phyloP scores from a whole-genome alignment of 2,113 vertebrate genomes.

The Sigmodon hispidus region DNA sequence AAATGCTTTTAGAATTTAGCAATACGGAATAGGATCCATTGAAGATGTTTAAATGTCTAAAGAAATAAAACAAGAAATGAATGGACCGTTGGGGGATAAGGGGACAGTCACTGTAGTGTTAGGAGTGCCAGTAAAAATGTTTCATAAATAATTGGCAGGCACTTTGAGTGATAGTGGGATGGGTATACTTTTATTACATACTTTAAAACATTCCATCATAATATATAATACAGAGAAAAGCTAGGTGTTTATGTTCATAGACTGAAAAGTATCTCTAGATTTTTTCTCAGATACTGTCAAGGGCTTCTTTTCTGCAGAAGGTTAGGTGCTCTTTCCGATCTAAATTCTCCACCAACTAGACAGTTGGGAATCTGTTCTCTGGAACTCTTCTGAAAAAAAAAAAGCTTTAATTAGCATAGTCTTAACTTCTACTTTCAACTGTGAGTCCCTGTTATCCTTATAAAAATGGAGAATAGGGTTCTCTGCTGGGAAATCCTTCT shows the following conservation, averaged over 20 bases:
- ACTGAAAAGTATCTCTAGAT: rapidly evolving
- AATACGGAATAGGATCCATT: too few species aligned
- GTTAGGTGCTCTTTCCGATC: background rate
- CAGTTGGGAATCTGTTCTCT: background rate
- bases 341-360: background rate
- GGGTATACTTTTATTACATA: background rate
- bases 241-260: background rate
- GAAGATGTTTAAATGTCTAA: background rate
- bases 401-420: background rate
- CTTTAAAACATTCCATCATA: background rate
- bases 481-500: background rate
- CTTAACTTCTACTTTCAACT: background rate
- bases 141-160: background rate
- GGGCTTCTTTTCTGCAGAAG: rapidly evolving
- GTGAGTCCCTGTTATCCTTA: background rate
- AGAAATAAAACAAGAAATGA: background rate
- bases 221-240: background rate
- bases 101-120: background rate
- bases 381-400: background rate
- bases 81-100: background rate
- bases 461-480: background rate
- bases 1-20: background rate
- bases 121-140: background rate
- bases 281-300: background rate
- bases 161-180: background rate